Conservation (phyloP, 2,797 vertebrate species). For the Prionace glauca region DNA sequence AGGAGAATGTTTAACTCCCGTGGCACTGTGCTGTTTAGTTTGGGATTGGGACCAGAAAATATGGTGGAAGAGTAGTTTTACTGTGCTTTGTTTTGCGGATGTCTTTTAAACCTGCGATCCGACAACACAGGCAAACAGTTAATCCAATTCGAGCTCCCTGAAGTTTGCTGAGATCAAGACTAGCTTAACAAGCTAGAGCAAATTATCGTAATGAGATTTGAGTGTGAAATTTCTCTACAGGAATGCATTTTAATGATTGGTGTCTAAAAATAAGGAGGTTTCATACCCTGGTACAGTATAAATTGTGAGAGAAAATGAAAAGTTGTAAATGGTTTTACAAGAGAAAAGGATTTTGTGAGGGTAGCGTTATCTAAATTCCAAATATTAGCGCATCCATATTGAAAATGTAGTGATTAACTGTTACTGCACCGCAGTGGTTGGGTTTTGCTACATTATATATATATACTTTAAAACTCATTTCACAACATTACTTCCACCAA, state of each 20-base stretch:
- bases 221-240: background rate
- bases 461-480: background rate
- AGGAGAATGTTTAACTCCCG: background rate
- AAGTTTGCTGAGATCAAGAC: background rate
- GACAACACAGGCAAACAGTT: background rate
- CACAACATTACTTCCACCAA: background rate
- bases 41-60: background rate
- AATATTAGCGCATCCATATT: too few relatives aligned
- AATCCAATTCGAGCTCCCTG: too few relatives aligned
- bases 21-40: background rate
- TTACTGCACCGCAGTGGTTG: background rate
- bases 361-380: background rate
- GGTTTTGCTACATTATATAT: background rate
- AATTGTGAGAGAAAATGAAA: background rate
- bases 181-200: background rate
- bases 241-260: background rate
- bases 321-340: background rate
- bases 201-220: background rate
- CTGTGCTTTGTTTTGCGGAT: too few relatives aligned
- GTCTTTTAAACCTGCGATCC: background rate
- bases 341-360: background rate
- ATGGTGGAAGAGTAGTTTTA: background rate
- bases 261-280: background rate
- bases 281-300: slow-evolving; percentile 14
- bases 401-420: background rate